These are phyloP conservation scores for Thunnus albacares DNA, from an alignment of 2,797 vertebrate species.

Conservation along the genomic window DNA sequence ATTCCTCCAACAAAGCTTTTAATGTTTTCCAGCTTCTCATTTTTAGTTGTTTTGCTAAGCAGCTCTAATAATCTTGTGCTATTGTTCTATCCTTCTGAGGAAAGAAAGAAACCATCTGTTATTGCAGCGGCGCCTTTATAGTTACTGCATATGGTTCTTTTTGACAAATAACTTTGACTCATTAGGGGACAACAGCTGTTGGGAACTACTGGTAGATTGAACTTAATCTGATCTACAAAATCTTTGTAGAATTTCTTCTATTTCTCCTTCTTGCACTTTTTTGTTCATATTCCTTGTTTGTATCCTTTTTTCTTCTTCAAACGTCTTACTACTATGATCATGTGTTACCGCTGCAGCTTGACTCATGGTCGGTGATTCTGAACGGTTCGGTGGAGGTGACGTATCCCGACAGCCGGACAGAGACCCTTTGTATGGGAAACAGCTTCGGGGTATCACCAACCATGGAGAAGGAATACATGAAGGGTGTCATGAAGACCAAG, in stretches of 20 bases:
- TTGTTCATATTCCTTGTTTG: neutral
- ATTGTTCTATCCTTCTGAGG: constrained; percentile 35
- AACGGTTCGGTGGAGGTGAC: constrained; percentile 99
- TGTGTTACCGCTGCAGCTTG: constrained; percentile 86
- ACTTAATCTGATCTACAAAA: constrained; percentile 6
- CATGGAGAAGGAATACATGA: constrained; percentile 99
- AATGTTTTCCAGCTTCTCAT: neutral
- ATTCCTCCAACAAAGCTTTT: neutral
- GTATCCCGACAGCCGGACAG: constrained; percentile 93
- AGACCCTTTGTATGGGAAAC: constrained; percentile 98
- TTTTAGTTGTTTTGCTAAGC: constrained; percentile 6
- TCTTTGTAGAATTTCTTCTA: neutral
- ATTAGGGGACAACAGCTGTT: constrained; percentile 65
- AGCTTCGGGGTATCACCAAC: constrained; percentile 99
- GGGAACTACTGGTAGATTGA: constrained; percentile 14
- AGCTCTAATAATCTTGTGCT: constrained; percentile 14
- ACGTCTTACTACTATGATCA: neutral
- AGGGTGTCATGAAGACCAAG: constrained; percentile 99
- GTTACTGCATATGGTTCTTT: constrained; percentile 46
- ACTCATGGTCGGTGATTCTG: constrained; percentile 99
- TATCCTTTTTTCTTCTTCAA: neutral
- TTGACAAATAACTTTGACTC: constrained; percentile 61
- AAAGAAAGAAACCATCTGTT: constrained; percentile 62
- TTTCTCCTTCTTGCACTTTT: neutral
- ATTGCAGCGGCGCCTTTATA: constrained; percentile 42